phyloP scores from a whole-genome alignment of 2,113 vertebrate genomes.

The Hassar affinis region DNA sequence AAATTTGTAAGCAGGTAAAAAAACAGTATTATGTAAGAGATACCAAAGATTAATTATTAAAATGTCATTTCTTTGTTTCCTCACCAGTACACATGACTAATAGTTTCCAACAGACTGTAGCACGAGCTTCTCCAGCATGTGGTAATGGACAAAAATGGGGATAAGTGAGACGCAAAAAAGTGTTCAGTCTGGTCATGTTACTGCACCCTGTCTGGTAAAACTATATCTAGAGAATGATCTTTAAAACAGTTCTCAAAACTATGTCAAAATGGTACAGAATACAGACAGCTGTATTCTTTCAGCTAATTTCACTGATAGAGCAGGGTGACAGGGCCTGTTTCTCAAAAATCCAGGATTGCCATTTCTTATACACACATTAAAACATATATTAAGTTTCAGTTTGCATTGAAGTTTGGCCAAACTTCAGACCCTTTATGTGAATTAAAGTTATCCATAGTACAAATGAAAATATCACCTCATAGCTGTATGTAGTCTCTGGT shows the following conservation, averaged over 20 bases:
- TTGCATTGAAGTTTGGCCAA: neutral
- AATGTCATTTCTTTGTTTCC: conserved; percentile 7
- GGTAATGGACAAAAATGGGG: neutral
- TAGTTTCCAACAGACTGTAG: conserved; percentile 24
- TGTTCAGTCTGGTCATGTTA: neutral
- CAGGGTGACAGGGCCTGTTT: neutral
- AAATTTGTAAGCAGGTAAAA: neutral
- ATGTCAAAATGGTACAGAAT: neutral
- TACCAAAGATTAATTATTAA: neutral
- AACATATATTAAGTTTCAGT: neutral
- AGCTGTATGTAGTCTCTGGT: neutral
- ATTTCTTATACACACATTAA: neutral
- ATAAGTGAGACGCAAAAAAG: neutral
- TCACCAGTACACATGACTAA: conserved; percentile 3
- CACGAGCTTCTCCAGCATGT: neutral
- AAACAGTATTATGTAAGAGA: neutral
- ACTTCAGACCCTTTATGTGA: neutral
- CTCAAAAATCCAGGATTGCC: no score
- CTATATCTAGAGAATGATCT: neutral
- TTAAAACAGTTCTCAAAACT: neutral
- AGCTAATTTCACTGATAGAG: neutral
- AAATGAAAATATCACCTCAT: neutral
- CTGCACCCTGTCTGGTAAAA: conserved; percentile 8
- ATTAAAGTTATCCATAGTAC: neutral
- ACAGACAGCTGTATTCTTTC: no score